Percentiles rank a stretch among this genome's conserved stretches.
Evolutionary conservation across 2,113 vertebrate genomes (phyloP).

Genomic region (Poecilia latipinna): DNA sequence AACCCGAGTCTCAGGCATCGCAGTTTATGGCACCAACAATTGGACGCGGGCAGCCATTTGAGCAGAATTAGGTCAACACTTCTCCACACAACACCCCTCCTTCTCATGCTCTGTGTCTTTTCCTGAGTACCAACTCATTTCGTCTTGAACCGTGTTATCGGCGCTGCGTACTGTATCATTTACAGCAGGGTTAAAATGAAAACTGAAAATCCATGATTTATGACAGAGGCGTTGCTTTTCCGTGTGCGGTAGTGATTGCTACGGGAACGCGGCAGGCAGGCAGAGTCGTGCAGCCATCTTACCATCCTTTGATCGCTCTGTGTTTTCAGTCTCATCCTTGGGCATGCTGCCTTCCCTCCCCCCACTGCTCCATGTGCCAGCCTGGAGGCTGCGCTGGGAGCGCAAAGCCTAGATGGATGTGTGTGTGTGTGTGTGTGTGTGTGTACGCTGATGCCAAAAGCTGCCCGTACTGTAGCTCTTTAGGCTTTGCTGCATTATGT

Average conservation of each 20-base stretch:
- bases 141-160: constrained; percentile 57
- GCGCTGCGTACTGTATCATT: constrained; percentile 60
- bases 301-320: constrained; percentile 46
- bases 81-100: constrained; percentile 57
- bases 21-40: constrained; percentile 47
- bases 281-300: constrained; percentile 66
- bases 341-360: constrained; percentile 56
- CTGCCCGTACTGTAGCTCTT: constrained; percentile 49
- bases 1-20: constrained; percentile 34
- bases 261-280: constrained; percentile 19
- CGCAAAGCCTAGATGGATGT: constrained; percentile 36
- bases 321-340: constrained; percentile 61
- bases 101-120: constrained; percentile 52
- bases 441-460: constrained; percentile 46
- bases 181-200: constrained; percentile 18
- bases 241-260: constrained; percentile 15
- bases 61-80: constrained; percentile 81
- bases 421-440: constrained; percentile 1
- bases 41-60: constrained; percentile 70
- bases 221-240: constrained; percentile 40
- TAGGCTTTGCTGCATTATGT: constrained; percentile 43
- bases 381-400: constrained; percentile 70
- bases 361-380: constrained; percentile 70
- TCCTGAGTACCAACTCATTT: constrained; percentile 56
- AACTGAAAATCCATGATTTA: constrained; percentile 23